Evolutionary conservation across 2,888 invertebrate genomes (phyloP).

Genomic region (Coleophora deauratella): DNA sequence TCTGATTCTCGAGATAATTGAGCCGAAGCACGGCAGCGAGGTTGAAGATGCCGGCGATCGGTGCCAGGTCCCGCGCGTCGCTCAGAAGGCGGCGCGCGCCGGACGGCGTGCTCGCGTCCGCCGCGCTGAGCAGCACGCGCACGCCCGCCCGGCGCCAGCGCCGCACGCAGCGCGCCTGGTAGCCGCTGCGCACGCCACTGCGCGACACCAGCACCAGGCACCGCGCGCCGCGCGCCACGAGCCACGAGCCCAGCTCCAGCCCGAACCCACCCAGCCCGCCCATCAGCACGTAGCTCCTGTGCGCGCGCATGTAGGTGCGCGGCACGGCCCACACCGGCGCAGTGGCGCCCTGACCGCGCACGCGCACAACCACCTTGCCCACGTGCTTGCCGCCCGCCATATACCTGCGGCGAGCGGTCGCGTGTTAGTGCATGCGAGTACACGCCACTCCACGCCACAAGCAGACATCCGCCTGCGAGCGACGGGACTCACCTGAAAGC

Average conservation of each 20-base stretch:
- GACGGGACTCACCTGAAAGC: constrained; percentile 83
- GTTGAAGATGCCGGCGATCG: constrained; percentile 93
- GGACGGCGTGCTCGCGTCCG: constrained; percentile 75
- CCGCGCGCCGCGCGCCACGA: constrained; percentile 89
- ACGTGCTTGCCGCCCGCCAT: constrained; percentile 99
- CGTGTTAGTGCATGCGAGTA: too few relatives aligned
- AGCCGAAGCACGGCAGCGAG: constrained; percentile 94
- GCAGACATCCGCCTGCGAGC: background rate
- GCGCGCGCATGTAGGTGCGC: constrained; percentile 87
- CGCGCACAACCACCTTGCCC: constrained; percentile 95
- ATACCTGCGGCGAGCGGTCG: constrained; percentile 69
- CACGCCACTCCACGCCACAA: too few relatives aligned
- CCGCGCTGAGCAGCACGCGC: constrained; percentile 7
- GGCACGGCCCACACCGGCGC: constrained; percentile 84
- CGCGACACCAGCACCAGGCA: constrained; percentile 91
- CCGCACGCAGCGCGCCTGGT: constrained; percentile 89
- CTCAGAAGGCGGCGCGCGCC: constrained; percentile 78
- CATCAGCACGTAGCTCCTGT: constrained; percentile 84
- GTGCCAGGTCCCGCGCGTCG: constrained; percentile 76
- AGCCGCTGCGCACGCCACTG: constrained; percentile 92
- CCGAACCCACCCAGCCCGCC: constrained; percentile 98
- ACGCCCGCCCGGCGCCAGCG: constrained; percentile 13
- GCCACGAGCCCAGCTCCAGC: constrained; percentile 92
- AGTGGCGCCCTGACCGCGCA: constrained; percentile 84
- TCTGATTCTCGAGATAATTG: constrained; percentile 90